A percentile compares a stretch with the other conserved stretches of the same genome.
Conservation (phyloP, 2,888 invertebrate genomes). For the Theretra japonica region DNA sequence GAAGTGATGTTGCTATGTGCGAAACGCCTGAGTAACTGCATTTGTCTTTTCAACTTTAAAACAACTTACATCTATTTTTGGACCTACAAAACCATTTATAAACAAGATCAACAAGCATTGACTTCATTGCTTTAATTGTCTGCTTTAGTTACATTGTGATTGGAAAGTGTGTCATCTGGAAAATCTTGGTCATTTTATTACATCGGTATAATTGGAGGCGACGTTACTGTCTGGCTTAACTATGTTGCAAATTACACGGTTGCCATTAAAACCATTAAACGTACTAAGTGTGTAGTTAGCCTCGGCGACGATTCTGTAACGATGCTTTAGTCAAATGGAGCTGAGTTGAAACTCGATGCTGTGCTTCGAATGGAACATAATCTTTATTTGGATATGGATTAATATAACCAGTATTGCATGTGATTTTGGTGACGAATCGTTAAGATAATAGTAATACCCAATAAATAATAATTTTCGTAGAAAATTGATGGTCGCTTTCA, state of each 20-base stretch:
- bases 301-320: conserved; percentile 26
- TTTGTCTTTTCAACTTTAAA: neutral
- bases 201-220: neutral
- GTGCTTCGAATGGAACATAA: neutral
- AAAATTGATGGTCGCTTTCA: too few relatives aligned
- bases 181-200: conserved; percentile 11
- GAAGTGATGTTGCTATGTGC: too few relatives aligned
- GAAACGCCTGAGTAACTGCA: too few relatives aligned
- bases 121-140: neutral
- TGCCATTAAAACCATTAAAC: conserved; percentile 14
- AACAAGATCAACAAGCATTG: neutral
- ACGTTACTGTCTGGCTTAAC: conserved; percentile 3
- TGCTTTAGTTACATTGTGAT: conserved; percentile 13
- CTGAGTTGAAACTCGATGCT: conserved; percentile 6
- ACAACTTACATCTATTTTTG: neutral
- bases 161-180: conserved; percentile 15
- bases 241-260: conserved; percentile 20
- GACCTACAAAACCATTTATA: neutral
- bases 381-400: neutral
- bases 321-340: conserved; percentile 37
- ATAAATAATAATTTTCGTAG: too few relatives aligned
- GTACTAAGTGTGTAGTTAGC: conserved; percentile 14
- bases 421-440: too few relatives aligned
- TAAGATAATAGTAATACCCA: too few relatives aligned
- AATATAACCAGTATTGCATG: neutral